A percentile compares a stretch with the other conserved stretches of the same genome.
phyloP scores from a whole-genome alignment of 2,888 invertebrate genomes.

The Anodontia alba region DNA sequence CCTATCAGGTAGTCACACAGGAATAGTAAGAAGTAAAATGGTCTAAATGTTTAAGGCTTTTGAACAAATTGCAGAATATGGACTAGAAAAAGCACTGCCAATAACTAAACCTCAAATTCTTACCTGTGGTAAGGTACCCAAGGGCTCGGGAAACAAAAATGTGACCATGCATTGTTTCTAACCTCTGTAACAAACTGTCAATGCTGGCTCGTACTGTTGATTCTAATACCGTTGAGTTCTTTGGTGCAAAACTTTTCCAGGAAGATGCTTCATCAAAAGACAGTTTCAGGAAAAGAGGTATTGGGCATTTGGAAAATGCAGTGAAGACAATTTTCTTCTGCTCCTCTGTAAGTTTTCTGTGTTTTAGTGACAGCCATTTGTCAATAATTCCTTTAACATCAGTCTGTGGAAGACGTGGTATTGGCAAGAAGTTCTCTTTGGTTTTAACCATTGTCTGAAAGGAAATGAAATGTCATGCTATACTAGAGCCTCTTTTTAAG shows the following conservation, averaged over 20 bases:
- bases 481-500: too few relatives aligned
- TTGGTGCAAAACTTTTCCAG: conserved; percentile 78
- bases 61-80: too few relatives aligned
- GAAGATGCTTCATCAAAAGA: conserved; percentile 77
- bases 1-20: too few relatives aligned
- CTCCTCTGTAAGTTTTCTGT: conserved; percentile 66
- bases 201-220: conserved; percentile 71
- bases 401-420: conserved; percentile 62
- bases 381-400: conserved; percentile 75
- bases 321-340: conserved; percentile 68
- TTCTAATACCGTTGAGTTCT: conserved; percentile 63
- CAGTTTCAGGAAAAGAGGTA: conserved; percentile 79
- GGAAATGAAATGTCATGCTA: not conserved
- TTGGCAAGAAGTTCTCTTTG: conserved; percentile 60
- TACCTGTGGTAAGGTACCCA: conserved; percentile 77
- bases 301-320: conserved; percentile 70
- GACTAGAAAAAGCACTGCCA: too few relatives aligned
- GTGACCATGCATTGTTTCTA: conserved; percentile 77
- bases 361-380: conserved; percentile 69
- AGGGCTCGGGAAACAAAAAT: conserved; percentile 77
- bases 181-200: conserved; percentile 65
- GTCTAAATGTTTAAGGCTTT: too few relatives aligned
- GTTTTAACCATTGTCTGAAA: conserved; percentile 49
- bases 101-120: too few relatives aligned
- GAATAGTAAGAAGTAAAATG: too few relatives aligned